These are phyloP conservation scores for Trigoniulus corallinus DNA, from an alignment of 1,140 invertebrate species.

Conservation along the genomic window DNA sequence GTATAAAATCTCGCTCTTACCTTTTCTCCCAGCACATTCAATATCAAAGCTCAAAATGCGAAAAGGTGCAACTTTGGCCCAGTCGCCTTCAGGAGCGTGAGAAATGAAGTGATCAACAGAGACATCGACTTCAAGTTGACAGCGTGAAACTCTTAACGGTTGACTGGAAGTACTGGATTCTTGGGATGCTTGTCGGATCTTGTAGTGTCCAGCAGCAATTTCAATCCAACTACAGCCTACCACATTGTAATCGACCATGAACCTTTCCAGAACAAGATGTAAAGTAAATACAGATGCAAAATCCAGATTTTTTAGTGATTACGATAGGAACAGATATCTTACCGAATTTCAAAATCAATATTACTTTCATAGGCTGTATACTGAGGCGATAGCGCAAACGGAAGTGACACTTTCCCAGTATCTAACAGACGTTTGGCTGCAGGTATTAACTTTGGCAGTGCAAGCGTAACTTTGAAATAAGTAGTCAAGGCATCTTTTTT, in stretches of 20 bases:
- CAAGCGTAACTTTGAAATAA: slow-evolving; percentile 79
- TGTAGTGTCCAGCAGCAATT: slow-evolving; percentile 62
- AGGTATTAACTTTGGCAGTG: slow-evolving; percentile 67
- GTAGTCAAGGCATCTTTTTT: slow-evolving; percentile 51
- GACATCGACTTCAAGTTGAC: slow-evolving; percentile 92
- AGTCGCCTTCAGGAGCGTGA: slow-evolving; percentile 86
- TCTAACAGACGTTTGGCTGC: slow-evolving; percentile 69
- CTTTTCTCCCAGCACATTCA: slow-evolving; percentile 95
- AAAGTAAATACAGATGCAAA: slow-evolving; percentile 1
- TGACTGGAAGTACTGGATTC: not conserved
- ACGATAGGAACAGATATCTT: slow-evolving; percentile 11
- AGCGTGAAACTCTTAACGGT: slow-evolving; percentile 39
- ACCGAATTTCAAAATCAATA: slow-evolving; percentile 93
- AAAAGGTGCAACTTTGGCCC: slow-evolving; percentile 89
- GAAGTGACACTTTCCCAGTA: slow-evolving; percentile 29
- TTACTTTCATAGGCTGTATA: slow-evolving; percentile 63
- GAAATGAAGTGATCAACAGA: slow-evolving; percentile 73
- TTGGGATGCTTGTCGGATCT: slow-evolving; percentile 33
- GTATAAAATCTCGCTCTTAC: too few species aligned
- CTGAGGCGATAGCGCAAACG: slow-evolving; percentile 10
- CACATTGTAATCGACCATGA: slow-evolving; percentile 89
- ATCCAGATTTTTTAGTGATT: slow-evolving; percentile 8
- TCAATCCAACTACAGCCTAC: slow-evolving; percentile 98
- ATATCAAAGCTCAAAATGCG: slow-evolving; percentile 98
- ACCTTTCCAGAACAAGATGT: slow-evolving; percentile 39